These are phyloP conservation scores for Eonycteris spelaea DNA, from an alignment of 2,113 vertebrate species.

Conservation along the genomic window DNA sequence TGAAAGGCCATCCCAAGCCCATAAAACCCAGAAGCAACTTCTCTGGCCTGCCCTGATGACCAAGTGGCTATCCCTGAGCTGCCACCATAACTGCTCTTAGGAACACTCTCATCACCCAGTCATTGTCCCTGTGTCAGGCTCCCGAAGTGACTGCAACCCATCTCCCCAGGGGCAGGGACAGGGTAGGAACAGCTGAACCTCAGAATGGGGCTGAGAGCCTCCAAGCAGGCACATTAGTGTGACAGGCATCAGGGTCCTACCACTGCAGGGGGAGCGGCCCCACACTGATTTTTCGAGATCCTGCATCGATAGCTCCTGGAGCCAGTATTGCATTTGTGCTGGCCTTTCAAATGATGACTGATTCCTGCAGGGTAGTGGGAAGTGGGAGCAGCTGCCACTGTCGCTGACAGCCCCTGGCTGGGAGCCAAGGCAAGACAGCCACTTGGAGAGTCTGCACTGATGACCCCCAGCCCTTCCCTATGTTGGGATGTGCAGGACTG, in stretches of 20 bases:
- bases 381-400: background rate
- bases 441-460: rapidly evolving
- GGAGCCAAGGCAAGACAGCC: background rate
- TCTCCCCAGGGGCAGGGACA: background rate
- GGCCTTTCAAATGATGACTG: conserved; percentile 56
- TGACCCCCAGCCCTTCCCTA: background rate
- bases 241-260: background rate
- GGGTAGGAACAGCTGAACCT: background rate
- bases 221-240: background rate
- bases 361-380: background rate
- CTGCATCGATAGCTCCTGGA: background rate
- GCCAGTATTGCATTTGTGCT: background rate
- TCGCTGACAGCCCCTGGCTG: background rate
- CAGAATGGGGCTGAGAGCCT: background rate
- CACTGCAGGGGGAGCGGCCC: background rate
- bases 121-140: background rate
- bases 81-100: background rate
- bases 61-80: background rate
- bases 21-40: background rate
- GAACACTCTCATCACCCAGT: background rate
- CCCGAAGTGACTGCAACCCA: background rate
- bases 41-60: background rate
- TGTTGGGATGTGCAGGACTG: background rate
- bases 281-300: background rate
- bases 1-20: background rate